phyloP scores from a whole-genome alignment of 1,140 invertebrate genomes.

The Holcopasites calliopsidis region DNA sequence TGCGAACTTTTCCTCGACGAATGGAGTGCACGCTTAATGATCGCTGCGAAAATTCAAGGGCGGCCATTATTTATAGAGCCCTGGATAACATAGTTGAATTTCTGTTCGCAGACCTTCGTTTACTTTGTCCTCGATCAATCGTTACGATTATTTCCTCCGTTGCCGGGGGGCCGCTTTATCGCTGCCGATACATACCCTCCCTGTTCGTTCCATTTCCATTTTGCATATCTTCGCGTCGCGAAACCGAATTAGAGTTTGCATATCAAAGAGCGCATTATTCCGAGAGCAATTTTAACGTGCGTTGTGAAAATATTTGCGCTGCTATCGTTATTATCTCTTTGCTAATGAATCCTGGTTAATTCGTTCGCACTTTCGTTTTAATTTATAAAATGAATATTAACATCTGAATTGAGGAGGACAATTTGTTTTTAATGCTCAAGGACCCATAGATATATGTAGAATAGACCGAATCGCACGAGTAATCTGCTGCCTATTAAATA shows the following conservation, averaged over 20 bases:
- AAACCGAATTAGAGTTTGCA: constrained; percentile 8
- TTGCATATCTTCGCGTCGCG: not conserved
- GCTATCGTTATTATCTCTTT: not conserved
- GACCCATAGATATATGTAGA: too few species aligned
- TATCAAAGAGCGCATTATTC: not conserved
- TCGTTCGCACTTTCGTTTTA: not conserved
- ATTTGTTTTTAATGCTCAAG: too few species aligned
- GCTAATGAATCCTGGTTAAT: not conserved
- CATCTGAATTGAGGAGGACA: too few species aligned
- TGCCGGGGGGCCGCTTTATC: not conserved
- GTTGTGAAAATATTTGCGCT: constrained; percentile 11
- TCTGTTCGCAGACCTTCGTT: not conserved
- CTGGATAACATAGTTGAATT: constrained; percentile 34
- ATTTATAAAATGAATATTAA: too few species aligned
- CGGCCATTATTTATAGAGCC: constrained; percentile 33
- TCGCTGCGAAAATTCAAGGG: constrained; percentile 21
- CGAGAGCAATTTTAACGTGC: not conserved
- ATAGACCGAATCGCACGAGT: too few species aligned
- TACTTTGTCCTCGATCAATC: constrained; percentile 7
- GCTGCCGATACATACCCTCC: not conserved
- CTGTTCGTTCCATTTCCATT: not conserved
- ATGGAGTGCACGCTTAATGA: constrained; percentile 53
- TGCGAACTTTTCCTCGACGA: constrained; percentile 65
- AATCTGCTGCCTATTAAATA: too few species aligned
- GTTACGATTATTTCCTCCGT: constrained; percentile 22